Conservation (phyloP, 2,113 vertebrate species). For the Myiozetetes cayanensis region DNA sequence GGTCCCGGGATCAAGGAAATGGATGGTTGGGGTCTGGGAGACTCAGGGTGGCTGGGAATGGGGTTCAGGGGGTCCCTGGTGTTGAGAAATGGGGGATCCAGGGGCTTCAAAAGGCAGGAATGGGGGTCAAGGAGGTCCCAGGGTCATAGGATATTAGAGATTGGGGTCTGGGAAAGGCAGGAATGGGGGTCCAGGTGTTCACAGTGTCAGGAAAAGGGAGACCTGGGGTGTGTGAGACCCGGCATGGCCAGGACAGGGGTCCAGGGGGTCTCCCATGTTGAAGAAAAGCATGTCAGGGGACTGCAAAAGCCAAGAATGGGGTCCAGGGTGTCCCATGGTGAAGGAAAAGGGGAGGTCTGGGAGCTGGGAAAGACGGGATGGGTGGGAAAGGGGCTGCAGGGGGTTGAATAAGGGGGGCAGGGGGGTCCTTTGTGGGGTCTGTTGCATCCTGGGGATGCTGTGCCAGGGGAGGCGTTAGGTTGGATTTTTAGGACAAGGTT, state of each 20-base stretch:
- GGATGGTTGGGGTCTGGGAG: neutral
- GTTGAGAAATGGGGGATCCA: accelerated
- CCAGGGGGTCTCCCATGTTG: accelerated
- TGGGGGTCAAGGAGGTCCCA: neutral
- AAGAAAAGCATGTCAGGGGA: neutral
- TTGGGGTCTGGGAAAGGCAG: too few species aligned
- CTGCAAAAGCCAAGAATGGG: neutral
- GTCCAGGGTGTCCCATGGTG: too few species aligned
- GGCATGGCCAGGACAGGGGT: neutral
- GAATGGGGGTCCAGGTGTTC: neutral
- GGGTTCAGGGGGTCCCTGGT: accelerated
- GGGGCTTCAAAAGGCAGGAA: too few species aligned
- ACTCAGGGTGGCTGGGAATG: neutral
- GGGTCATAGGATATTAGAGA: too few species aligned
- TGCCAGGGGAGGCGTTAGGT: neutral
- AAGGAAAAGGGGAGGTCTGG: accelerated
- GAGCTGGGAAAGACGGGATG: neutral
- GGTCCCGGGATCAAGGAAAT: too few species aligned
- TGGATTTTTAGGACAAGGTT: neutral
- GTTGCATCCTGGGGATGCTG: neutral
- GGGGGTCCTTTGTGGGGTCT: neutral
- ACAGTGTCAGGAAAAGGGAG: neutral
- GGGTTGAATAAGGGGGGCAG: accelerated
- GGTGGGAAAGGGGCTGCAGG: accelerated
- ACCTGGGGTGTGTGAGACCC: neutral